A percentile compares a stretch with the other conserved stretches of the same genome.
Evolutionary conservation across 2,797 vertebrate genomes (phyloP).

Genomic region (Ctenochaetus hawaiiensis): DNA sequence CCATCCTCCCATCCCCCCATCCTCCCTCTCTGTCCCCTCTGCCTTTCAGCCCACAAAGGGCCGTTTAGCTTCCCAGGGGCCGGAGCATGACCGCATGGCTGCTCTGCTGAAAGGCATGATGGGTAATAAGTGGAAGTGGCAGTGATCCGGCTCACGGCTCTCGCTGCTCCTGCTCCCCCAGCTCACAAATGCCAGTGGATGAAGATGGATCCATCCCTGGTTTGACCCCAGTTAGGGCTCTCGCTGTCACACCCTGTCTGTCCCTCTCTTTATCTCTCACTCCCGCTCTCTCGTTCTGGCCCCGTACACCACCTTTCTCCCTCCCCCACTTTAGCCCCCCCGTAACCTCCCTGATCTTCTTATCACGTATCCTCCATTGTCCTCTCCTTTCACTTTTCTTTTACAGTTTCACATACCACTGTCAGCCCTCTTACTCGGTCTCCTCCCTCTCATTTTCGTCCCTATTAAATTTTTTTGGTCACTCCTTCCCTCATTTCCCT

Average conservation of each 20-base stretch:
- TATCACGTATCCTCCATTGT: constrained; percentile 52
- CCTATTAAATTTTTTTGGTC: constrained; percentile 60
- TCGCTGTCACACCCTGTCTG: constrained; percentile 56
- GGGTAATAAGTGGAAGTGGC: constrained; percentile 84
- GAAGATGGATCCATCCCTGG: constrained; percentile 75
- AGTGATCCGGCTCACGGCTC: constrained; percentile 77
- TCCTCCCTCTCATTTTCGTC: constrained; percentile 60
- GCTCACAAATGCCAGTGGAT: constrained; percentile 75
- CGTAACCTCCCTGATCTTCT: constrained; percentile 51
- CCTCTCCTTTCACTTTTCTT: constrained; percentile 36
- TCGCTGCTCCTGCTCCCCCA: constrained; percentile 54
- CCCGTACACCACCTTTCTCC: constrained; percentile 50
- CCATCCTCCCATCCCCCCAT: constrained; percentile 25
- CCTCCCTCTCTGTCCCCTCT: constrained; percentile 47
- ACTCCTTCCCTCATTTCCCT: constrained; percentile 57
- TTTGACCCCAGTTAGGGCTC: constrained; percentile 73
- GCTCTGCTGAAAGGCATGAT: constrained; percentile 82
- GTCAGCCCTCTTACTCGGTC: constrained; percentile 33
- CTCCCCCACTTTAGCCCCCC: constrained; percentile 38
- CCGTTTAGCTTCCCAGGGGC: constrained; percentile 77
- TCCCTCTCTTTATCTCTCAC: constrained; percentile 47
- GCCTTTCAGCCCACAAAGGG: constrained; percentile 66
- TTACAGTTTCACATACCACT: constrained; percentile 40
- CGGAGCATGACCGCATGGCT: constrained; percentile 75
- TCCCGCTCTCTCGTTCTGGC: constrained; percentile 56